Percentiles rank a stretch among this genome's conserved stretches.
phyloP scores from a whole-genome alignment of 2,888 invertebrate species.

The Polylopha cassiicola region DNA sequence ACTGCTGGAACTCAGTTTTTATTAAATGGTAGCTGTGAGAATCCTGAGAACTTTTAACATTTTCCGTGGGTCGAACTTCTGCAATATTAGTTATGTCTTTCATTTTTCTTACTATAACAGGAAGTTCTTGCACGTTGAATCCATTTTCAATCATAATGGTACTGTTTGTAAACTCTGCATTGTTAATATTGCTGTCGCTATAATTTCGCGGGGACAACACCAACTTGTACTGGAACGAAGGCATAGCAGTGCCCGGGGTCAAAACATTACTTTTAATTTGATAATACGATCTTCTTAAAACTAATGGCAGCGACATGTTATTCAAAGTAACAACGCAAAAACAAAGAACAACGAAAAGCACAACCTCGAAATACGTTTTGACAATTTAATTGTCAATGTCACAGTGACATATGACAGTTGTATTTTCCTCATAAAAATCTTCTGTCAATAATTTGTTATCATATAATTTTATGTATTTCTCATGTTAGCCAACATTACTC shows the following conservation, averaged over 20 bases:
- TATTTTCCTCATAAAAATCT: slow-evolving; percentile 2
- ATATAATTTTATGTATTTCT: too few relatives aligned
- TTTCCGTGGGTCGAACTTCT: slow-evolving; percentile 33
- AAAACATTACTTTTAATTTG: slow-evolving; percentile 50
- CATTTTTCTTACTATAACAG: slow-evolving; percentile 77
- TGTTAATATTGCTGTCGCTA: slow-evolving; percentile 51
- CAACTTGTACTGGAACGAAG: slow-evolving; percentile 29
- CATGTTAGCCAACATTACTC: too few relatives aligned
- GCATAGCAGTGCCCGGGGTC: slow-evolving; percentile 33
- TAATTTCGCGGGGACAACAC: slow-evolving; percentile 34
- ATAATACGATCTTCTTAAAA: slow-evolving; percentile 51
- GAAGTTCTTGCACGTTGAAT: slow-evolving; percentile 81
- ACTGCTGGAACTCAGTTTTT: slow-evolving; percentile 66
- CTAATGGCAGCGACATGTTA: slow-evolving; percentile 46
- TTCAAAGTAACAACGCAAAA: slow-evolving; percentile 10
- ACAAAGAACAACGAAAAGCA: slow-evolving; percentile 6
- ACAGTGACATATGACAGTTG: slow-evolving; percentile 3
- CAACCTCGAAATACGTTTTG: neutral
- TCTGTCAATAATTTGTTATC: neutral
- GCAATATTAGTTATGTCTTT: slow-evolving; percentile 56
- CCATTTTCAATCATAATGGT: slow-evolving; percentile 82
- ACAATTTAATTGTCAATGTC: neutral
- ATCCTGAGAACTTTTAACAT: slow-evolving; percentile 37
- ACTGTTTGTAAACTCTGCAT: slow-evolving; percentile 54
- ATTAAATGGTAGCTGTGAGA: slow-evolving; percentile 57